phyloP scores from a whole-genome alignment of 2,797 vertebrate genomes.

The Acanthiza pusilla region DNA sequence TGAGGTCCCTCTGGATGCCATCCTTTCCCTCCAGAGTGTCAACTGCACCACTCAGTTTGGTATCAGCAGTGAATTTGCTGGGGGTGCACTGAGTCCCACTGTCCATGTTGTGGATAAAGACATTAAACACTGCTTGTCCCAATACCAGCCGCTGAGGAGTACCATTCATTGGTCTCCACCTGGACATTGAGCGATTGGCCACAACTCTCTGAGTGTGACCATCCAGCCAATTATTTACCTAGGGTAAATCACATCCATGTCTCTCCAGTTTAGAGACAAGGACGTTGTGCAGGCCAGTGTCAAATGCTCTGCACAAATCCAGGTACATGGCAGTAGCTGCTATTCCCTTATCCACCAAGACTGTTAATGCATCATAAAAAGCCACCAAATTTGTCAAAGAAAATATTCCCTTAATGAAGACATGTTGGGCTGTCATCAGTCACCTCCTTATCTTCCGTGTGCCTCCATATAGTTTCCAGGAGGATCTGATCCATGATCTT shows the following conservation, averaged over 20 bases:
- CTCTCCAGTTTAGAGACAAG: background rate
- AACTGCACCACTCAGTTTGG: background rate
- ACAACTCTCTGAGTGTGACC: background rate
- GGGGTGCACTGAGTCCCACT: background rate
- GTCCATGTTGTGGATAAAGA: accelerated
- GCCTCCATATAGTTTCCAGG: background rate
- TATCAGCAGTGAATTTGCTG: background rate
- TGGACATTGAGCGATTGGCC: background rate
- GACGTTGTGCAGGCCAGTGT: background rate
- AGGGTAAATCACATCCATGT: no score
- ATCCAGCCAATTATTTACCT: background rate
- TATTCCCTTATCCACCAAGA: background rate
- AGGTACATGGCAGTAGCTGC: background rate
- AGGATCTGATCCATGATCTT: background rate
- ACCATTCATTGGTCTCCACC: background rate
- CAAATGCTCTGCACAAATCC: background rate
- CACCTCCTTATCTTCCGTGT: background rate
- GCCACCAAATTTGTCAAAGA: background rate
- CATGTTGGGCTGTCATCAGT: background rate
- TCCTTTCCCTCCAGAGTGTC: background rate
- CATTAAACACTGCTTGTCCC: background rate
- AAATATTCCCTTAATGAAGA: background rate
- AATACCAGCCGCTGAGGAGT: accelerated
- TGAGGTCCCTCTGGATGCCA: background rate
- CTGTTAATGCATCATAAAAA: background rate